A percentile compares a stretch with the other conserved stretches of the same genome.
Evolutionary conservation across 2,888 invertebrate species (phyloP).

Genomic region (Auanema freiburgensis): DNA sequence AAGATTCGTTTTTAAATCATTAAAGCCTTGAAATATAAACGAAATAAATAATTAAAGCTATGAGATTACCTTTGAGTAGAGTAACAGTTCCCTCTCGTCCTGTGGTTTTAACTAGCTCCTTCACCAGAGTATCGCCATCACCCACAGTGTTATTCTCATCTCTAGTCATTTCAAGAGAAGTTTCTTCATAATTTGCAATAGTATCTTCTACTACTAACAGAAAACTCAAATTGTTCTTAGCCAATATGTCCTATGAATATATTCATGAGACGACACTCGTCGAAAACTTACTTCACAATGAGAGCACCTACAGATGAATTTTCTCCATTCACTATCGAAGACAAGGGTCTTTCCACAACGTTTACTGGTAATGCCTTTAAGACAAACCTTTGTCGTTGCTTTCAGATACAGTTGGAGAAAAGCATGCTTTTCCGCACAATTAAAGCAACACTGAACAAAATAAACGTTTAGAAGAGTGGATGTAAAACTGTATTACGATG

Average conservation of each 20-base stretch:
- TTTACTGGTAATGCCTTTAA: too few relatives aligned
- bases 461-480: too few relatives aligned
- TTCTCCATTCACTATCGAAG: slow-evolving; percentile 10
- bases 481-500: not conserved
- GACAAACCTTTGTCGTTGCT: too few relatives aligned
- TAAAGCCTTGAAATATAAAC: slow-evolving; percentile 25
- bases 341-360: too few relatives aligned
- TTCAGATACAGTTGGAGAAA: slow-evolving; percentile 8
- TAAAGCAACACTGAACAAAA: slow-evolving; percentile 16
- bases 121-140: slow-evolving; percentile 21
- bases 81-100: slow-evolving; percentile 36
- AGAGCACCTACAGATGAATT: slow-evolving; percentile 33
- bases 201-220: slow-evolving; percentile 46
- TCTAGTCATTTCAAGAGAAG: slow-evolving; percentile 19
- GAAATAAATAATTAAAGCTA: not conserved
- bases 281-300: slow-evolving; percentile 25
- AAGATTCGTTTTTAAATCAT: slow-evolving; percentile 38
- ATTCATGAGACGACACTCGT: not conserved
- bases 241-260: slow-evolving; percentile 28
- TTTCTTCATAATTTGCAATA: slow-evolving; percentile 31
- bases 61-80: slow-evolving; percentile 20
- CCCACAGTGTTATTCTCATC: slow-evolving; percentile 11
- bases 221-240: slow-evolving; percentile 37
- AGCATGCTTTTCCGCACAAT: slow-evolving; percentile 16
- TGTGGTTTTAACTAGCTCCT: slow-evolving; percentile 20